Percentiles rank a stretch among this genome's conserved stretches.
Evolutionary conservation across 2,888 invertebrate species (phyloP).

Genomic region (Prosopocoilus inquinatus): DNA sequence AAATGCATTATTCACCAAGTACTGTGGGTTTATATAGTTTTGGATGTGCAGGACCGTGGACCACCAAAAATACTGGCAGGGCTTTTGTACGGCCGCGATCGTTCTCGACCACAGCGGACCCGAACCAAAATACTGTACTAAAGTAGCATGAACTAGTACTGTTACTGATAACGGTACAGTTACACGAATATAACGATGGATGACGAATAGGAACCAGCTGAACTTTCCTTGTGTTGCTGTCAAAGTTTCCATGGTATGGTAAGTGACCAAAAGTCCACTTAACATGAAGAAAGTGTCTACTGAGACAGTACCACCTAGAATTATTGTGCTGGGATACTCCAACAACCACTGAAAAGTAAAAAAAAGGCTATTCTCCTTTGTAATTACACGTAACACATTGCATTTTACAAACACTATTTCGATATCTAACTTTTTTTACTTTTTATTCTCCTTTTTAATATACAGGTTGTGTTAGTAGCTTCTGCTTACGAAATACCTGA

Average conservation of each 20-base stretch:
- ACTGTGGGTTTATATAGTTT: slow-evolving; percentile 42
- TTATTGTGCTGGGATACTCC: slow-evolving; percentile 45
- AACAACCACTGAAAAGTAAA: slow-evolving; percentile 44
- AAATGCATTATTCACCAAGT: slow-evolving; percentile 33
- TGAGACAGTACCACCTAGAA: slow-evolving; percentile 49
- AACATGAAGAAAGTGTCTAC: slow-evolving; percentile 53
- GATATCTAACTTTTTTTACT: too few species aligned
- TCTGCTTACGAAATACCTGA: too few species aligned
- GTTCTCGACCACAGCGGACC: slow-evolving; percentile 52
- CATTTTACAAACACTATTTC: too few species aligned
- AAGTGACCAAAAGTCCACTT: slow-evolving; percentile 49
- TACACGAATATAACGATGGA: slow-evolving; percentile 52
- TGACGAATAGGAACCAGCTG: slow-evolving; percentile 46
- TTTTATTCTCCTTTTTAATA: too few species aligned
- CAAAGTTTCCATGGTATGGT: slow-evolving; percentile 45
- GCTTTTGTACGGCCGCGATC: slow-evolving; percentile 26
- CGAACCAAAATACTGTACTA: slow-evolving; percentile 50
- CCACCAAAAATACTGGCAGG: slow-evolving; percentile 50
- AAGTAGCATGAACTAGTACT: slow-evolving; percentile 48
- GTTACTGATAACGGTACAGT: slow-evolving; percentile 53
- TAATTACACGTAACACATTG: not conserved
- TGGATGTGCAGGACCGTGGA: slow-evolving; percentile 47
- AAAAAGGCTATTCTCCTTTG: not conserved
- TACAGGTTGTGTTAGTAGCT: too few species aligned
- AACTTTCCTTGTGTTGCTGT: slow-evolving; percentile 37